Conservation (phyloP, 2,888 invertebrate species). For the Perdita meconis region DNA sequence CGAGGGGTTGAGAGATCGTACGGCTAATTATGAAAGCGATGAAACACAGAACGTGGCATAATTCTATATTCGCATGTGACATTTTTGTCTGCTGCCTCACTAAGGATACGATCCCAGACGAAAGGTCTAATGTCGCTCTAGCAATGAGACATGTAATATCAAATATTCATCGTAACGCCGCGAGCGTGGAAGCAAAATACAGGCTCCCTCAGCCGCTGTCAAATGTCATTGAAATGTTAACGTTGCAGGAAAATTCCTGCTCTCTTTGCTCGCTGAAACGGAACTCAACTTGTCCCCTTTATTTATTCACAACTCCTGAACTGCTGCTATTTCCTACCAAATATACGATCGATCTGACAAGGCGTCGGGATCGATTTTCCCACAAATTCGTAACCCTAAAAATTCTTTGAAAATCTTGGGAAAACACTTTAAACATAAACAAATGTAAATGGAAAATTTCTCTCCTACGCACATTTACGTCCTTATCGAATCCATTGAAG, state of each 20-base stretch:
- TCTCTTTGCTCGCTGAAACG: neutral
- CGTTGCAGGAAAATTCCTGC: conserved; percentile 19
- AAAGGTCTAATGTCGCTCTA: conserved; percentile 38
- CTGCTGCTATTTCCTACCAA: too few species aligned
- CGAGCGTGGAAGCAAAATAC: conserved; percentile 6
- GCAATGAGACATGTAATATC: conserved; percentile 8
- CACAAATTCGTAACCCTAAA: too few species aligned
- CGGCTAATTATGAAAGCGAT: neutral
- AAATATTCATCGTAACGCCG: conserved; percentile 19
- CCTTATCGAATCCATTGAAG: neutral
- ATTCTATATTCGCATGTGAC: neutral
- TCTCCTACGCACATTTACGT: neutral
- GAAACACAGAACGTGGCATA: neutral
- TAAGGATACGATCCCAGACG: conserved; percentile 14
- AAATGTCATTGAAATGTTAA: conserved; percentile 57
- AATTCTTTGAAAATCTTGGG: too few species aligned
- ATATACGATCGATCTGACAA: neutral
- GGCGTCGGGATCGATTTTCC: neutral
- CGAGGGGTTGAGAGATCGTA: too few species aligned
- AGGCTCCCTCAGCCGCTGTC: neutral
- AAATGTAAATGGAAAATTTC: too few species aligned
- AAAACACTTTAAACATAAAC: too few species aligned
- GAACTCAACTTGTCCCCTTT: neutral
- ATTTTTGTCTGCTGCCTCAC: neutral
- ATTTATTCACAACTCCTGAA: neutral